A percentile compares a stretch with the other conserved stretches of the same genome.
These are phyloP conservation scores for Heterocephalus glaber DNA, from an alignment of 2,113 vertebrate genomes.

Conservation along the genomic window DNA sequence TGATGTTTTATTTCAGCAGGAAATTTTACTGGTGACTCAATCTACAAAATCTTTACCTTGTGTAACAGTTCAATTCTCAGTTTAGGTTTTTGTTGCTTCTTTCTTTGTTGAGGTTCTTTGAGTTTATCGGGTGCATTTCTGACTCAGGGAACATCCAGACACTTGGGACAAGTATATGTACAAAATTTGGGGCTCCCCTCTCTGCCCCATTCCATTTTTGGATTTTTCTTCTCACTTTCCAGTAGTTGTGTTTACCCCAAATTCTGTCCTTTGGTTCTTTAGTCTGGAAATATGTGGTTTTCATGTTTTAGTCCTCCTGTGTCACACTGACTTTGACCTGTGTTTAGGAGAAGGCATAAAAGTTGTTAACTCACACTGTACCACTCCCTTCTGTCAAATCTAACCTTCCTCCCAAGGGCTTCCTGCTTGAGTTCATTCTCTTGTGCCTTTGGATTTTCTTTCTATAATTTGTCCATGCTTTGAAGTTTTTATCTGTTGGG, in stretches of 20 bases:
- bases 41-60: neutral
- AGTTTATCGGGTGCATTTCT: neutral
- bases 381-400: neutral
- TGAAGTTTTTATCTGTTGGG: neutral
- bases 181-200: neutral
- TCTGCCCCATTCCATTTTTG: neutral
- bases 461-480: conserved; percentile 2
- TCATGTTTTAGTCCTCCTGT: neutral
- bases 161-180: neutral
- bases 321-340: neutral
- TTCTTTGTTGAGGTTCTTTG: neutral
- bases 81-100: neutral
- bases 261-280: neutral
- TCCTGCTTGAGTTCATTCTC: neutral
- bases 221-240: neutral
- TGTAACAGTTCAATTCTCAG: neutral
- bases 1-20: neutral
- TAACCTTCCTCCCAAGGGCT: neutral
- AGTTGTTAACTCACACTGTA: neutral
- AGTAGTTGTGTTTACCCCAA: neutral
- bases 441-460: neutral
- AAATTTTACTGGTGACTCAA: neutral
- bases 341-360: neutral
- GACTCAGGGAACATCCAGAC: neutral
- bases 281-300: neutral